Evolutionary conservation across 23 tunicate species (phyloP), one percentile per base, ranked within the genome.

Genomic region (Ascidia mentula): DNA sequence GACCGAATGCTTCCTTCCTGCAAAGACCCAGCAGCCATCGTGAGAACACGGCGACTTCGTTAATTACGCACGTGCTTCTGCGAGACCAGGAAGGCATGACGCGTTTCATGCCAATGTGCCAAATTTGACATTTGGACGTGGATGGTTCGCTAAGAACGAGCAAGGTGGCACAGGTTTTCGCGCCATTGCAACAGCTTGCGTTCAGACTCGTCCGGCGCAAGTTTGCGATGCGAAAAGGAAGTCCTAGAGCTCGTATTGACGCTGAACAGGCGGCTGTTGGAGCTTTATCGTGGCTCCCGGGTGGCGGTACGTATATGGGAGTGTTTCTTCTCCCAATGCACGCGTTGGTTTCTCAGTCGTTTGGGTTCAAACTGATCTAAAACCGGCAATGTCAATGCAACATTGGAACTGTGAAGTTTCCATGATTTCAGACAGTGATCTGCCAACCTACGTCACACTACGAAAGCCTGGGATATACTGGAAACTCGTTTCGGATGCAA

Each of bases 51-150:
- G 22, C 65, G 65, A 53, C 65, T 53, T 53, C 65, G 24, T 28
- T 53, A 53, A 53, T 53, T 53, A 53, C 65, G 65, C 65, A 53
- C 65, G 65, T 53, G 65, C 13, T 53, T 28, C 65, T 53, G 65
- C 65, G 65, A 26, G 65, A 26, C 28, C 65, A 53, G 65, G 65
- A 53, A 20, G 24, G 22, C 1, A 28, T 53, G 65, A 53, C 65
- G 65, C n/a, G n/a, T n/a, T n/a, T n/a, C n/a, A n/a, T n/a, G n/a
- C n/a, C n/a, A n/a, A n/a, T n/a, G 2, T 53, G 65, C 65, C 65
- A 53, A n/a, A n/a, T n/a, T n/a, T n/a, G n/a, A n/a, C n/a, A n/a
- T n/a, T n/a, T n/a, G n/a, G n/a, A n/a, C n/a, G n/a, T n/a, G n/a
- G n/a, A n/a, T n/a, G n/a, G n/a, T n/a, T n/a, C n/a, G n/a, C n/a